Evolutionary conservation across 2,888 invertebrate genomes (phyloP).

Genomic region (Octonoba sinensis): DNA sequence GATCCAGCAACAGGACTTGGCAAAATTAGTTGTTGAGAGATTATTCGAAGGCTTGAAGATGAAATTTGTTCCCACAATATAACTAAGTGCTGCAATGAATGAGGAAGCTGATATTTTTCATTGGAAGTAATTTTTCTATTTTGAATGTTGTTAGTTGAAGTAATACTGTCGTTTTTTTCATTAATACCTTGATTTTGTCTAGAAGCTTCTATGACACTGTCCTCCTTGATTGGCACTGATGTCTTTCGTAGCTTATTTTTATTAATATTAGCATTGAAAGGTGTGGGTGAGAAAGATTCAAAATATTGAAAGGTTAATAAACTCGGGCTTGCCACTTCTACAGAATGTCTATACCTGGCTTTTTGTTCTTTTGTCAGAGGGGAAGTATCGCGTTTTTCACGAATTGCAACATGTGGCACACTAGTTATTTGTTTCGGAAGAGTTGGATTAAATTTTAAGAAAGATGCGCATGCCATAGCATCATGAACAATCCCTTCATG

Average conservation of each 20-base stretch:
- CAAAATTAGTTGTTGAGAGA: slow-evolving; percentile 77
- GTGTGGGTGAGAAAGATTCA: slow-evolving; percentile 83
- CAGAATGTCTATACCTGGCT: slow-evolving; percentile 85
- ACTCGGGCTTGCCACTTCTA: slow-evolving; percentile 78
- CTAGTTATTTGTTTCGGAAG: slow-evolving; percentile 82
- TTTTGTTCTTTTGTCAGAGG: slow-evolving; percentile 70
- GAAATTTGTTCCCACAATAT: slow-evolving; percentile 87
- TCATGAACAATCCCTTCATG: slow-evolving; percentile 98
- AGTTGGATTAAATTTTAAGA: slow-evolving; percentile 87
- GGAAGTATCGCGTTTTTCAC: slow-evolving; percentile 68
- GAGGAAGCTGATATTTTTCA: slow-evolving; percentile 76
- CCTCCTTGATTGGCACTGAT: slow-evolving; percentile 67
- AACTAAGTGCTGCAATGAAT: slow-evolving; percentile 89
- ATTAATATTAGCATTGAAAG: slow-evolving; percentile 83
- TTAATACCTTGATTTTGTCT: slow-evolving; percentile 32
- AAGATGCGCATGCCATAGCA: slow-evolving; percentile 97
- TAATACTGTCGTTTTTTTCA: slow-evolving; percentile 52
- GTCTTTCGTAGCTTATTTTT: slow-evolving; percentile 73
- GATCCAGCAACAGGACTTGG: slow-evolving; percentile 74
- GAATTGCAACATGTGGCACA: slow-evolving; percentile 53
- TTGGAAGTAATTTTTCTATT: slow-evolving; percentile 31
- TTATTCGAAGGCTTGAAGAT: slow-evolving; percentile 74
- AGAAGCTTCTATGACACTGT: slow-evolving; percentile 49
- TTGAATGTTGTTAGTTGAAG: slow-evolving; percentile 6
- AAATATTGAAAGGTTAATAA: slow-evolving; percentile 72